Evolutionary conservation across 2,888 invertebrate species (phyloP).

Genomic region (Euclidia mi): DNA sequence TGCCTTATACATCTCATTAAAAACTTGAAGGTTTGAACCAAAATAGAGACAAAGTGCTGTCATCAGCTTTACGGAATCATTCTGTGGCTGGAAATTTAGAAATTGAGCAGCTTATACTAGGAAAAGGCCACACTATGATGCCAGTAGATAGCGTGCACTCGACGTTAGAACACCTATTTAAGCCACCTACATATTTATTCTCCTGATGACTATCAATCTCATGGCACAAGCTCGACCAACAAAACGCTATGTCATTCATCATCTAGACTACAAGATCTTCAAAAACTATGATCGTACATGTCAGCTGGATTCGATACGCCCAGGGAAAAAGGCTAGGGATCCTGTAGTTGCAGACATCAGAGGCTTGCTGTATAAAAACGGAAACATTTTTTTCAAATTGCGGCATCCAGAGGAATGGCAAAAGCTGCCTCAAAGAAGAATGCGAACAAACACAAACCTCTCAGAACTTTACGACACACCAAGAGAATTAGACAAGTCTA

Average conservation of each 20-base stretch:
- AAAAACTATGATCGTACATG: constrained; percentile 14
- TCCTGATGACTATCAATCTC: constrained; percentile 7
- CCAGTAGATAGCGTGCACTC: constrained; percentile 31
- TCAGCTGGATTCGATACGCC: constrained; percentile 1
- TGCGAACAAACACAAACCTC: not conserved
- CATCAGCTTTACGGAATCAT: not conserved
- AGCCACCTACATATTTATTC: constrained; percentile 11
- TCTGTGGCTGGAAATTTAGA: not conserved
- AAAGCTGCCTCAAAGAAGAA: constrained; percentile 9
- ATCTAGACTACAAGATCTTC: constrained; percentile 15
- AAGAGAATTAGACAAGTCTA: constrained; percentile 7
- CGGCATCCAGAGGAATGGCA: constrained; percentile 14
- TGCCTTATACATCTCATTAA: constrained; percentile 15
- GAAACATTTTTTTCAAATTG: constrained; percentile 11
- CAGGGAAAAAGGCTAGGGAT: constrained; percentile 19
- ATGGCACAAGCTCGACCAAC: constrained; percentile 21
- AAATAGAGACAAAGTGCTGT: constrained; percentile 12
- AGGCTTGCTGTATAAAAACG: constrained; percentile 13
- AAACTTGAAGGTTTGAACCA: constrained; percentile 3
- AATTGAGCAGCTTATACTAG: constrained; percentile 16
- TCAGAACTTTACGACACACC: constrained; percentile 4
- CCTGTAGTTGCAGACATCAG: constrained; percentile 16
- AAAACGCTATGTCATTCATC: constrained; percentile 15
- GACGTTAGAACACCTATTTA: constrained; percentile 19
- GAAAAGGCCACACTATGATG: constrained; percentile 35